These are phyloP conservation scores for Neoseiulus cucumeris DNA, from an alignment of 1,140 invertebrate genomes.

Conservation along the genomic window DNA sequence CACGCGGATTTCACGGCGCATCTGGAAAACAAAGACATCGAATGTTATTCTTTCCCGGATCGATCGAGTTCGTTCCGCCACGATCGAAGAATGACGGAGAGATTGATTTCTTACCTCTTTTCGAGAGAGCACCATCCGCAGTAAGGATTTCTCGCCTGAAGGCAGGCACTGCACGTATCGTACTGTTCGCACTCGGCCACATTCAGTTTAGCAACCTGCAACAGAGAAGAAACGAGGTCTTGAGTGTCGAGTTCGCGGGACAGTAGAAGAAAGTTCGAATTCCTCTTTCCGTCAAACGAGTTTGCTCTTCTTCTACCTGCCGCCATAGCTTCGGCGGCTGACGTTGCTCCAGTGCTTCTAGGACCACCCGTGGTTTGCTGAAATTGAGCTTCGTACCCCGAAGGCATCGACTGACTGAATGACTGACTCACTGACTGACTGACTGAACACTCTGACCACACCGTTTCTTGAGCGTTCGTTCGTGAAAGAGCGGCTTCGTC, in stretches of 20 bases:
- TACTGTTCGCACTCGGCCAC: slow-evolving; percentile 78
- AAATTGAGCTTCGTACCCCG: no score
- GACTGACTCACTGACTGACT: no score
- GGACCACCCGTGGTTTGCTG: no score
- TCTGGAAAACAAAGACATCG: slow-evolving; percentile 31
- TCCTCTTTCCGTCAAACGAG: background rate
- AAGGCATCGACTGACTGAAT: no score
- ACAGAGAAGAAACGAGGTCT: slow-evolving; percentile 18
- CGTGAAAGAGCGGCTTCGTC: no score
- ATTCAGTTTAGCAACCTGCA: slow-evolving; percentile 62
- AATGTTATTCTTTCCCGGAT: background rate
- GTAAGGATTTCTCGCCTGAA: slow-evolving; percentile 80
- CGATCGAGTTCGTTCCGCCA: no score
- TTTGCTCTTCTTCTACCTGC: background rate
- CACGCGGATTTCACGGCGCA: slow-evolving; percentile 68
- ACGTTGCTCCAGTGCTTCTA: no score
- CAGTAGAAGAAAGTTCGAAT: no score
- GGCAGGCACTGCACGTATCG: slow-evolving; percentile 66
- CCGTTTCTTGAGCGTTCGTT: no score
- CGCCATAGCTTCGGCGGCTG: background rate
- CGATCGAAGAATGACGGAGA: no score
- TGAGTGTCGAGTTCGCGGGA: background rate
- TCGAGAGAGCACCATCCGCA: slow-evolving; percentile 96
- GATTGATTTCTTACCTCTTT: slow-evolving; percentile 57
- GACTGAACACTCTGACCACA: no score